A percentile compares a stretch with the other conserved stretches of the same genome.
Conservation (phyloP, 2,797 vertebrate genomes). For the Acipenser transmontanus region DNA sequence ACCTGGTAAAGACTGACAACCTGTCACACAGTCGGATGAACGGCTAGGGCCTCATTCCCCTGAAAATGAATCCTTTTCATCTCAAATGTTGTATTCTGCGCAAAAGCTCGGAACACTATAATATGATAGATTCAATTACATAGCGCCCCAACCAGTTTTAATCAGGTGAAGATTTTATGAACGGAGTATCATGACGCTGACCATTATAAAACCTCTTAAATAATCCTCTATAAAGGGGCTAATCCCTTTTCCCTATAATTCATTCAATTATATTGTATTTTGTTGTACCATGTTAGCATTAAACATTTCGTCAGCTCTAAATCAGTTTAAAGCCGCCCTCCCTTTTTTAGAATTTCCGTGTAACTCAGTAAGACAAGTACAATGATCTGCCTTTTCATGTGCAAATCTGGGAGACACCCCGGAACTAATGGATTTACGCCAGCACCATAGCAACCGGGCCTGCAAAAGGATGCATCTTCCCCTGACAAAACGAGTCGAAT, state of each 20-base stretch:
- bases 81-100: no score
- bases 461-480: constrained; percentile 66
- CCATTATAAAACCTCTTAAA: neutral
- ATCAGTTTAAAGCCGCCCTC: constrained; percentile 54
- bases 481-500: constrained; percentile 64
- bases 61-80: neutral
- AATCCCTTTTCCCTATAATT: constrained; percentile 38
- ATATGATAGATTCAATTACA: no score
- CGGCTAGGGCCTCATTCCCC: neutral
- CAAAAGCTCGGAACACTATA: no score
- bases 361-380: constrained; percentile 72
- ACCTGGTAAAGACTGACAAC: constrained; percentile 26
- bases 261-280: constrained; percentile 50
- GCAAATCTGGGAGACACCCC: constrained; percentile 68
- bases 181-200: neutral
- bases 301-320: constrained; percentile 38
- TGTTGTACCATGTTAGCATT: constrained; percentile 38
- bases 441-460: constrained; percentile 66
- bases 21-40: constrained; percentile 22
- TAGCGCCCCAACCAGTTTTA: no score
- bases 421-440: constrained; percentile 65
- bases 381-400: constrained; percentile 67
- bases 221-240: constrained; percentile 18
- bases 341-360: constrained; percentile 55
- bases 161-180: no score